Conservation (phyloP, 2,888 invertebrate species). For the Ryuthela nishihirai region DNA sequence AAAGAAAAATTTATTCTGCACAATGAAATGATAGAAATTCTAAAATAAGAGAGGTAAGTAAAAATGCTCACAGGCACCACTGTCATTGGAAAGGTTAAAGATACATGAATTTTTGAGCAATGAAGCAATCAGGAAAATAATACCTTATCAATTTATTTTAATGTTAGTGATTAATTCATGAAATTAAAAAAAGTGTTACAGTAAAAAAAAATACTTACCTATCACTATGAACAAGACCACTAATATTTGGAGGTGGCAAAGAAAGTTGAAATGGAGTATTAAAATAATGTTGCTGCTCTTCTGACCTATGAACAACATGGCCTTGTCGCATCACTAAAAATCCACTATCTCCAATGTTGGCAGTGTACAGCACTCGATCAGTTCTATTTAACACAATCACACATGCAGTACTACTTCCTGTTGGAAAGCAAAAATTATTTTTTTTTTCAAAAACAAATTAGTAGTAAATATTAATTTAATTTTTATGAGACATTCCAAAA, state of each 20-base stretch:
- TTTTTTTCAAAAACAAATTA: background rate
- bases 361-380: slow-evolving; percentile 85
- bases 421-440: slow-evolving; percentile 12
- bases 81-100: too few relatives aligned
- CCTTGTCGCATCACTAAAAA: slow-evolving; percentile 88
- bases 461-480: too few relatives aligned
- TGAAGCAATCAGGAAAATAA: too few relatives aligned
- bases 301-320: slow-evolving; percentile 82
- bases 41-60: too few relatives aligned
- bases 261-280: slow-evolving; percentile 98
- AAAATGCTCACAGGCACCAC: too few relatives aligned
- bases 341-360: slow-evolving; percentile 98
- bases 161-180: too few relatives aligned
- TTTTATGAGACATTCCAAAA: too few relatives aligned
- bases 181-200: background rate
- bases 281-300: slow-evolving; percentile 98
- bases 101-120: too few relatives aligned
- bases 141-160: too few relatives aligned
- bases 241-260: slow-evolving; percentile 84
- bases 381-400: slow-evolving; percentile 88
- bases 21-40: too few relatives aligned
- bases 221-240: slow-evolving; percentile 82
- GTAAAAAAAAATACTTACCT: slow-evolving; percentile 57
- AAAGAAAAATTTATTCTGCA: too few relatives aligned
- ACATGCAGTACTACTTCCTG: slow-evolving; percentile 97